Conservation (phyloP, 2,888 invertebrate genomes). For the Calameuta idolon region DNA sequence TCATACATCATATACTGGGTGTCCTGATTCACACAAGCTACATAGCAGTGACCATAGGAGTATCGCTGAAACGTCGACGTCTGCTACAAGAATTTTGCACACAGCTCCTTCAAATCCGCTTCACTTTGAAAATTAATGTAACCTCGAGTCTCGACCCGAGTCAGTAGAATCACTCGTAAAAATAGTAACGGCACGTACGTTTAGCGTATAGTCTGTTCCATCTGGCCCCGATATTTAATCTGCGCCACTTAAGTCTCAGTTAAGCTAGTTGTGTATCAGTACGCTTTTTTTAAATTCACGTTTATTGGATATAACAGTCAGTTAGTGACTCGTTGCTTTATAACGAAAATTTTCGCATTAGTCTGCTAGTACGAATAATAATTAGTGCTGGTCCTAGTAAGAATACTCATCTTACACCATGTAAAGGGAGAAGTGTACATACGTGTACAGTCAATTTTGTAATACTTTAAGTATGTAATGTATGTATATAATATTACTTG, state of each 20-base stretch:
- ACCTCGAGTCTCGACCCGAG: not conserved
- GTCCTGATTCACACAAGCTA: not conserved
- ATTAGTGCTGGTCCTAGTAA: not conserved
- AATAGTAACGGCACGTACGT: conserved; percentile 17
- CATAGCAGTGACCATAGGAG: not conserved
- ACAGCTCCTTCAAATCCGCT: not conserved
- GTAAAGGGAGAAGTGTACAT: not conserved
- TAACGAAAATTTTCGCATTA: not conserved
- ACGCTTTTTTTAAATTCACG: conserved; percentile 1
- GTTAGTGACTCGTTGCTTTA: not conserved
- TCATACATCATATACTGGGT: not conserved
- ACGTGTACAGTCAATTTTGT: not conserved
- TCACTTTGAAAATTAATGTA: not conserved
- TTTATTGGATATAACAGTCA: not conserved
- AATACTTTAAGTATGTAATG: not conserved
- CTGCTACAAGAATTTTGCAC: not conserved
- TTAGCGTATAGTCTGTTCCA: conserved; percentile 20
- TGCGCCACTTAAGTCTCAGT: conserved; percentile 30
- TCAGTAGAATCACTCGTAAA: conserved; percentile 16
- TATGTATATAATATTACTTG: not conserved
- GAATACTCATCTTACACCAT: not conserved
- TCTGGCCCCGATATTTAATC: conserved; percentile 35
- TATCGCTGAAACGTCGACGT: not conserved
- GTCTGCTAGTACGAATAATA: not conserved
- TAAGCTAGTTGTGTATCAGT: conserved; percentile 21